Conservation (phyloP, 2,888 invertebrate genomes). For the Pachymerium ferrugineum region DNA sequence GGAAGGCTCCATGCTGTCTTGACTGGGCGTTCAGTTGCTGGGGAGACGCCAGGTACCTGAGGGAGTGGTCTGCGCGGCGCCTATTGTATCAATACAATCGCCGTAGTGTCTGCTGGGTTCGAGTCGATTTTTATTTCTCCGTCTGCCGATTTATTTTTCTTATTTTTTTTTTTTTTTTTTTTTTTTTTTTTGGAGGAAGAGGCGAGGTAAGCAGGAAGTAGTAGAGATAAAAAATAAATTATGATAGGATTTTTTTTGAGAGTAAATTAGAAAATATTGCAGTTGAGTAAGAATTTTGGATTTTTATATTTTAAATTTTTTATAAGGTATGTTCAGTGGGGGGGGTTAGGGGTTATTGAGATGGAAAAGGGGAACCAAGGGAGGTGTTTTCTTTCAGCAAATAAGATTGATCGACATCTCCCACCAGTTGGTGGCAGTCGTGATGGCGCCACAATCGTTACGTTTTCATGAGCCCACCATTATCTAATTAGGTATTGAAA, state of each 20-base stretch:
- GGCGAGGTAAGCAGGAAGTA: no score
- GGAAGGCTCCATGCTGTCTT: constrained; percentile 28
- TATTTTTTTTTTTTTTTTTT: no score
- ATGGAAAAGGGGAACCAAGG: background rate
- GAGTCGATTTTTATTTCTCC: no score
- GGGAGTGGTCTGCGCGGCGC: background rate
- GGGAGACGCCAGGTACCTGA: background rate
- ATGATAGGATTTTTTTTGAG: no score
- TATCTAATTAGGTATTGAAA: constrained; percentile 14
- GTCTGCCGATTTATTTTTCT: no score
- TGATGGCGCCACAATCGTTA: background rate
- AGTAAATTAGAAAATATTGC: no score
- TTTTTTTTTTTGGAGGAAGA: background rate
- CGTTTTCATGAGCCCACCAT: constrained; percentile 18
- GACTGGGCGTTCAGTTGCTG: constrained; percentile 8
- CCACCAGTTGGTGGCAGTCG: background rate
- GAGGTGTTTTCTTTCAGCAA: background rate
- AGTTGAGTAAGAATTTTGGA: no score
- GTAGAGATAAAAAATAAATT: no score
- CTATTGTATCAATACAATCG: background rate
- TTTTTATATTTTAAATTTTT: no score
- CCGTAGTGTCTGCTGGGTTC: no score
- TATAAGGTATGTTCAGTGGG: no score
- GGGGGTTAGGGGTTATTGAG: no score
- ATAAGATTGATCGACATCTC: background rate